phyloP scores from a whole-genome alignment of 2,888 invertebrate species.

The Calliopum simillimum region DNA sequence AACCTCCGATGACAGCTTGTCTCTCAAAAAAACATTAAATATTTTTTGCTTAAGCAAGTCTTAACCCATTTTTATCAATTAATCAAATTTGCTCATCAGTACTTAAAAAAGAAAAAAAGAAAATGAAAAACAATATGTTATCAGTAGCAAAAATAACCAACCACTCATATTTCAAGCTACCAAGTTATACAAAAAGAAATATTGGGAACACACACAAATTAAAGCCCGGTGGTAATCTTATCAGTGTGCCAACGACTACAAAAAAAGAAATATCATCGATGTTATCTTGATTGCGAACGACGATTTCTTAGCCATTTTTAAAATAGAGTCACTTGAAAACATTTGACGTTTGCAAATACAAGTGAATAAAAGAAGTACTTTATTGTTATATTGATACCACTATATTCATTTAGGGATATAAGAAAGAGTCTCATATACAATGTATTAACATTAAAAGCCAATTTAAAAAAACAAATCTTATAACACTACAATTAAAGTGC shows the following conservation, averaged over 20 bases:
- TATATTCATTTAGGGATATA: too few relatives aligned
- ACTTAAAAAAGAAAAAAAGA: too few relatives aligned
- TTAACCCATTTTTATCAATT: background rate
- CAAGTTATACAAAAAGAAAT: background rate
- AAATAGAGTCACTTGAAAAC: background rate
- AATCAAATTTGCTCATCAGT: too few relatives aligned
- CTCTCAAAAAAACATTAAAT: background rate
- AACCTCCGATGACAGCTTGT: too few relatives aligned
- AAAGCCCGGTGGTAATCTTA: conserved; percentile 9
- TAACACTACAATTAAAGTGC: too few relatives aligned
- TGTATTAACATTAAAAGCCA: too few relatives aligned
- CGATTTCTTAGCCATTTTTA: conserved; percentile 7
- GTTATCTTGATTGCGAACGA: conserved; percentile 12
- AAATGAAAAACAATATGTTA: background rate
- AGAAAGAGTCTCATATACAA: too few relatives aligned
- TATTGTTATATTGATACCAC: too few relatives aligned
- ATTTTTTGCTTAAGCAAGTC: background rate
- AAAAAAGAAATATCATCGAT: conserved; percentile 4
- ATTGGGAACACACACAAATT: too few relatives aligned
- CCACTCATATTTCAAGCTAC: background rate
- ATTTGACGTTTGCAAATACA: background rate
- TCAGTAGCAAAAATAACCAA: background rate
- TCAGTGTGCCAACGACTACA: background rate
- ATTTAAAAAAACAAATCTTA: too few relatives aligned
- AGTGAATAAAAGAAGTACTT: conserved; percentile 6